Conservation (phyloP, 2,888 invertebrate genomes). For the Arctia plantaginis region DNA sequence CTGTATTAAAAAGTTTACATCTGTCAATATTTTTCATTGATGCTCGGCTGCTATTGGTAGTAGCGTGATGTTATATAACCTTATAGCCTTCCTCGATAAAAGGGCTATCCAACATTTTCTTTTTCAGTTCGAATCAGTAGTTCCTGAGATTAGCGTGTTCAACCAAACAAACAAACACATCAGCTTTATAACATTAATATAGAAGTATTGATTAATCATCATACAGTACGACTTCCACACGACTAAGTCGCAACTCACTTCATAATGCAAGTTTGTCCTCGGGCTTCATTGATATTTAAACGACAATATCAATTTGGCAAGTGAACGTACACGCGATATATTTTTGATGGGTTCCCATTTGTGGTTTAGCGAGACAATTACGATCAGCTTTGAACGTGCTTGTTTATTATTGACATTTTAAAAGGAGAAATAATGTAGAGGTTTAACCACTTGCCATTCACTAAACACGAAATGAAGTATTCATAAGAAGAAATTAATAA, state of each 20-base stretch:
- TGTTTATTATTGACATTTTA: neutral
- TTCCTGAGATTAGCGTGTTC: no score
- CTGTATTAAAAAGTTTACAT: no score
- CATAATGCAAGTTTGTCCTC: neutral
- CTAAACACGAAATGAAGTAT: neutral
- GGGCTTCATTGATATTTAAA: neutral
- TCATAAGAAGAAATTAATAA: no score
- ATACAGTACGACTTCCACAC: neutral
- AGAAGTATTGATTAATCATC: neutral
- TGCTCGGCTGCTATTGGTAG: no score
- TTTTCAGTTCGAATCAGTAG: no score
- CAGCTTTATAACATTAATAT: no score
- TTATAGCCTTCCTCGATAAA: no score
- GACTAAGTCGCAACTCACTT: neutral
- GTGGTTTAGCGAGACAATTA: constrained; percentile 3
- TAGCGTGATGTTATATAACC: no score
- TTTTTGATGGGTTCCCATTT: constrained; percentile 9
- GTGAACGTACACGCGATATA: neutral
- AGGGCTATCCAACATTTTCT: no score
- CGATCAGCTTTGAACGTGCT: neutral
- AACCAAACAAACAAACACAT: no score
- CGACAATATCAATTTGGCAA: neutral
- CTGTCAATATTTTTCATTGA: no score
- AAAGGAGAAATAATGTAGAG: neutral
- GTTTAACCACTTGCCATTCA: neutral